phyloP scores from a whole-genome alignment of 2,888 invertebrate species.

The Dolichomitus sp. region DNA sequence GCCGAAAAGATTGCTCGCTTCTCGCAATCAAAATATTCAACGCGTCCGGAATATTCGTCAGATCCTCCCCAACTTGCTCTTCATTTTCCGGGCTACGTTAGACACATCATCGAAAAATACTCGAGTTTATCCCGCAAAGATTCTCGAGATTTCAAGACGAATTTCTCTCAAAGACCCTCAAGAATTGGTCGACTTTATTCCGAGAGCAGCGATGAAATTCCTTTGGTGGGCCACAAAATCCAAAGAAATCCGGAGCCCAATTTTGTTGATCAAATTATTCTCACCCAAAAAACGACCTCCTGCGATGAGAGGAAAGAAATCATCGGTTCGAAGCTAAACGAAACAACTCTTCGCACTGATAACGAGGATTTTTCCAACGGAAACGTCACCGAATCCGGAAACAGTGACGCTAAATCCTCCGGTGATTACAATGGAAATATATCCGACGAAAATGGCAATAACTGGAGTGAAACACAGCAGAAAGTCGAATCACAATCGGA shows the following conservation, averaged over 20 bases:
- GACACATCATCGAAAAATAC: slow-evolving; percentile 54
- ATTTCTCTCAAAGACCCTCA: not conserved
- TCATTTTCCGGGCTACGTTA: slow-evolving; percentile 50
- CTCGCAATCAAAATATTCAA: slow-evolving; percentile 1
- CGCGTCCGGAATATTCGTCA: not conserved
- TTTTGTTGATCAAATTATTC: slow-evolving; percentile 47
- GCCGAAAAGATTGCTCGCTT: slow-evolving; percentile 48
- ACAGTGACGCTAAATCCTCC: not conserved
- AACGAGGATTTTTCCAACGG: slow-evolving; percentile 34
- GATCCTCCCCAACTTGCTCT: slow-evolving; percentile 10
- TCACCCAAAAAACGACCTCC: not conserved
- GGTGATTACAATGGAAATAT: not conserved
- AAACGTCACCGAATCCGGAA: slow-evolving; percentile 20
- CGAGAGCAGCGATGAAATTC: not conserved
- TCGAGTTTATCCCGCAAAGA: slow-evolving; percentile 10
- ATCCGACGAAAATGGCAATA: slow-evolving; percentile 55
- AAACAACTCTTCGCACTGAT: not conserved
- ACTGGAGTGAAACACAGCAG: not conserved
- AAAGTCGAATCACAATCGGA: not conserved
- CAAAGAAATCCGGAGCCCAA: slow-evolving; percentile 29
- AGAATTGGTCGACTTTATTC: slow-evolving; percentile 6
- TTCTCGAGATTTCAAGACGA: not conserved
- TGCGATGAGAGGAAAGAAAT: not conserved
- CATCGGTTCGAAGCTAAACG: no score
- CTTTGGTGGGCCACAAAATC: slow-evolving; percentile 35